Conservation (phyloP, 1,140 invertebrate species). For the Wasmannia auropunctata region DNA sequence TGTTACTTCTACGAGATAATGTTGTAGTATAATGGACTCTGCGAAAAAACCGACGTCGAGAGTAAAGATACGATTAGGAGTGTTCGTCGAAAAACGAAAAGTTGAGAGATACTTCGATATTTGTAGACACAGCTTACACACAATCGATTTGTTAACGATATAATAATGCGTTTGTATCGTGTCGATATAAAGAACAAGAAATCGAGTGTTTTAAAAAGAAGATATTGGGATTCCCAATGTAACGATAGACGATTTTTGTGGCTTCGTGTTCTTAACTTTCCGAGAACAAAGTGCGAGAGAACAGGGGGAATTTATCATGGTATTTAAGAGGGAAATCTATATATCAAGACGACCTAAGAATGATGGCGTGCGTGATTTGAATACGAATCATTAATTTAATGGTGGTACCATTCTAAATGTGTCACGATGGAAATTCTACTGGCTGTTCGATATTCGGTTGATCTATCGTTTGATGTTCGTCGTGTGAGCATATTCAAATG, state of each 20-base stretch:
- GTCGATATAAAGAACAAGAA: background rate
- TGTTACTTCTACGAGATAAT: background rate
- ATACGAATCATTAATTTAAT: slow-evolving; percentile 18
- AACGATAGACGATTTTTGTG: slow-evolving; percentile 3
- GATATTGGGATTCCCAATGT: background rate
- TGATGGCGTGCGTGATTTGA: slow-evolving; percentile 24
- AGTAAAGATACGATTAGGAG: background rate
- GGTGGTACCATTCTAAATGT: background rate
- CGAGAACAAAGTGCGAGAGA: background rate
- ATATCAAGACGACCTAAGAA: slow-evolving; percentile 40
- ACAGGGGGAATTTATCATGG: slow-evolving; percentile 18
- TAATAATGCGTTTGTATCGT: background rate
- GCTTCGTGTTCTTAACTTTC: background rate
- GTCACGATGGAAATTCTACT: slow-evolving; percentile 18
- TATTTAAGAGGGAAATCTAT: background rate
- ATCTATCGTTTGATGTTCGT: background rate
- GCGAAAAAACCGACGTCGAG: background rate
- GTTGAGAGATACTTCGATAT: background rate
- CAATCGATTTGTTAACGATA: background rate
- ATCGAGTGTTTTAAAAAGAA: background rate
- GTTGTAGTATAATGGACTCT: background rate
- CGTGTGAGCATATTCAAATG: background rate
- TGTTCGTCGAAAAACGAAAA: background rate
- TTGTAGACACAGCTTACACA: background rate
- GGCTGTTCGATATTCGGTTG: slow-evolving; percentile 4